Evolutionary conservation across 1,140 invertebrate genomes (phyloP), one percentile per base, ranked within the genome.

Genomic region (Drosophila novamexicana): DNA sequence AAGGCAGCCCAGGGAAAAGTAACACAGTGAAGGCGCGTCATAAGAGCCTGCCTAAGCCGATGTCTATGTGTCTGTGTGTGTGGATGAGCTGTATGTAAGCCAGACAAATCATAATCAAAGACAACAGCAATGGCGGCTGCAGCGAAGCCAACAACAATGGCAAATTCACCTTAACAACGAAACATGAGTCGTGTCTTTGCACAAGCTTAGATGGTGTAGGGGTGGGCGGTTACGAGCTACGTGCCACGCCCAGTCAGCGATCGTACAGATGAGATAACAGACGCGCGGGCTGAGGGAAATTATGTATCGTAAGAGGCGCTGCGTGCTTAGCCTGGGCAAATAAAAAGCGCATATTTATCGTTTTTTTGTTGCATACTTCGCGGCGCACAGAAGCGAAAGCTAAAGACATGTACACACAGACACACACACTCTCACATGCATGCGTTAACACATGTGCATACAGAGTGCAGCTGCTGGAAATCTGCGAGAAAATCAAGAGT

Each of bases 81-180:
- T 12, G 47, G 44, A 12, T 22, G 59, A 34, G 50, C 42, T 71
- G 69, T 66, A 66, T 66, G 56, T 86, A 88, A 88, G 84, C 76
- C 79, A 88, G 83, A 88, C 84, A 88, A 88, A 88, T 88, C 83
- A 88, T 88, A 88, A 88, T 88, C 83, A 88, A 80, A 83, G 81
- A 68, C 76, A 84, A 83, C 80, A 73, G 52, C 69, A 68, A 45
- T 40, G 42, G 45, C 44, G 39, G 7, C 58, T 70, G 81, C 80
- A 76, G 40, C 47, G 56, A 18, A 56, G 44, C 42, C 65, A 58
- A 52, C 61, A 8, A 50, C 59, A 75, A 71, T 42, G 49, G 44
- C 78, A 59, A 65, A 66, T 77, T 78, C 59, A 80, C 81, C 79
- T 79, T 88, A 82, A 88, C 75, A 86, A 82, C 75, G 44, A 69